A percentile compares a stretch with the other conserved stretches of the same genome.
These are phyloP conservation scores for Amblyjoppa fuscipennis DNA, from an alignment of 2,888 invertebrate species.

Conservation along the genomic window DNA sequence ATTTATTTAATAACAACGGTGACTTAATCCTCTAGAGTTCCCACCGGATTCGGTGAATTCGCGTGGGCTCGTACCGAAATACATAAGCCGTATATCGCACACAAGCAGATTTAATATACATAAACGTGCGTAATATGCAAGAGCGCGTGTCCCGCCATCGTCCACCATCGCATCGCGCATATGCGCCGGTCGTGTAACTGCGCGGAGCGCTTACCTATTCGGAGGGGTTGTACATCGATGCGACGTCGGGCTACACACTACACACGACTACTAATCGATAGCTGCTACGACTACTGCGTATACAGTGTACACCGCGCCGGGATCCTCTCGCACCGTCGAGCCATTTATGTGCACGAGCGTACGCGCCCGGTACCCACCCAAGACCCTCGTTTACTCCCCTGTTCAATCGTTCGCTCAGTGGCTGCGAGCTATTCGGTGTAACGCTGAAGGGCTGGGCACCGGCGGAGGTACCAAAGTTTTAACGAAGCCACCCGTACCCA, in stretches of 20 bases:
- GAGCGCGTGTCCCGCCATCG: slow-evolving; percentile 11
- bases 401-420: slow-evolving; percentile 13
- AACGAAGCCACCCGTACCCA: slow-evolving; percentile 58
- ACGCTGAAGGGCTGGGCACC: slow-evolving; percentile 48
- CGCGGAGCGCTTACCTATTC: slow-evolving; percentile 51
- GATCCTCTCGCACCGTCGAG: slow-evolving; percentile 65
- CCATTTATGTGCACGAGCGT: slow-evolving; percentile 64
- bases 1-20: slow-evolving; percentile 3
- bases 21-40: not conserved
- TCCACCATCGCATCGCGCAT: slow-evolving; percentile 1
- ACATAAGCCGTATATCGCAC: not conserved
- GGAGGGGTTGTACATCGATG: slow-evolving; percentile 33
- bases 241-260: slow-evolving; percentile 40
- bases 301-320: slow-evolving; percentile 34
- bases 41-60: not conserved
- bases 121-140: slow-evolving; percentile 24
- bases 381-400: slow-evolving; percentile 40
- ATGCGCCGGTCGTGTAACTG: slow-evolving; percentile 47
- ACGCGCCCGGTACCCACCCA: slow-evolving; percentile 25
- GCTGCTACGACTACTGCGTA: slow-evolving; percentile 42
- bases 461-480: slow-evolving; percentile 60
- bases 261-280: slow-evolving; percentile 64
- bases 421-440: slow-evolving; percentile 50
- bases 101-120: not conserved
- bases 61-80: not conserved